Percentiles rank a stretch among this genome's conserved stretches.
These are phyloP conservation scores for Micromussa lordhowensis DNA, from an alignment of 92 coral and sea anemone species.

Conservation along the genomic window DNA sequence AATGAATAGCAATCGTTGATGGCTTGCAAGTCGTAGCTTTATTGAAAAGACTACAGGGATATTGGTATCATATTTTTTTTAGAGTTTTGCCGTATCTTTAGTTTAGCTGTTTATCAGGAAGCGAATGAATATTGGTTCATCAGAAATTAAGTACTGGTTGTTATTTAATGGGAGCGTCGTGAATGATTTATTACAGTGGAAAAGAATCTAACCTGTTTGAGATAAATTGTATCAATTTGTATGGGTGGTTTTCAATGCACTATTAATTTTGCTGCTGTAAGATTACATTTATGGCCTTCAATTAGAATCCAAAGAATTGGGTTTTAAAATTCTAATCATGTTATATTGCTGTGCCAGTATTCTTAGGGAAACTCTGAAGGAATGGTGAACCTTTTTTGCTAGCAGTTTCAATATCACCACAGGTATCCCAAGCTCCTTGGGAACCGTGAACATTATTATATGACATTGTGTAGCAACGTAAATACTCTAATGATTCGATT, in stretches of 20 bases:
- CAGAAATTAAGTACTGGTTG: neutral
- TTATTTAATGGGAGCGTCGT: neutral
- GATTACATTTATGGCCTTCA: too few relatives aligned
- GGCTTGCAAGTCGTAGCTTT: neutral
- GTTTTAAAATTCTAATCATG: too few relatives aligned
- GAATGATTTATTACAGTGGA: conserved; percentile 7
- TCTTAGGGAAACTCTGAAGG: too few relatives aligned
- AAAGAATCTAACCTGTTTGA: neutral
- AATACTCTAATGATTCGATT: too few relatives aligned
- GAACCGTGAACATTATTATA: too few relatives aligned
- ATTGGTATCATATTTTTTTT: neutral
- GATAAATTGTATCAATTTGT: neutral
- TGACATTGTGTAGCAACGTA: too few relatives aligned
- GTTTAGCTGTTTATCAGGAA: neutral
- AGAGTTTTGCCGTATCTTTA: neutral
- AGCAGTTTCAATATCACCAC: too few relatives aligned
- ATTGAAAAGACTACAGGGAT: neutral
- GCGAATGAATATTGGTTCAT: neutral
- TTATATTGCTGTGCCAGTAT: too few relatives aligned
- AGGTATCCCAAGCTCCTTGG: too few relatives aligned
- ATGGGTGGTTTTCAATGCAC: too few relatives aligned
- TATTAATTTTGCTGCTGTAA: too few relatives aligned
- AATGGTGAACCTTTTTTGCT: too few relatives aligned
- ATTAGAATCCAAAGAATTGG: neutral
- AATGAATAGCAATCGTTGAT: neutral